phyloP scores from a whole-genome alignment of 2,113 vertebrate genomes.

The Aix galericulata region DNA sequence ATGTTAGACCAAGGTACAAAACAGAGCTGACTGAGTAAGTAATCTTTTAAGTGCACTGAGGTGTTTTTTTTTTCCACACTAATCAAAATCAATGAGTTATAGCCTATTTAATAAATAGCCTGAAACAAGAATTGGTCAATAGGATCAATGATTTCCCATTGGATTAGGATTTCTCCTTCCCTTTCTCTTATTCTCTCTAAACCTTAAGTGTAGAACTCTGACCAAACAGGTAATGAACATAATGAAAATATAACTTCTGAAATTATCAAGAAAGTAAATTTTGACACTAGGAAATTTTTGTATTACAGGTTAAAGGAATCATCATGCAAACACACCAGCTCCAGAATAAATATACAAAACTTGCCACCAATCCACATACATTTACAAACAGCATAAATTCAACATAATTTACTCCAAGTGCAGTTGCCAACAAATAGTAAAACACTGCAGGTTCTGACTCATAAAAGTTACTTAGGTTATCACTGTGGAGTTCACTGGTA shows the following conservation, averaged over 20 bases:
- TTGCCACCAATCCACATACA: not conserved
- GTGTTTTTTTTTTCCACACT: conserved; percentile 10
- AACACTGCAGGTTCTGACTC: not conserved
- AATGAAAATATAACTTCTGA: conserved; percentile 67
- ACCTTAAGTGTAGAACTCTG: conserved; percentile 53
- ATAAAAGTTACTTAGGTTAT: not conserved
- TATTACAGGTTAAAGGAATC: conserved; percentile 54
- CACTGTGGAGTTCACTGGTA: not conserved
- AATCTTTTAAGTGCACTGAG: conserved; percentile 62
- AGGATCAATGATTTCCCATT: conserved; percentile 61
- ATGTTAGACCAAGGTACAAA: not conserved
- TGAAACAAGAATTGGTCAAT: conserved; percentile 48
- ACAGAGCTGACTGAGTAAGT: conserved; percentile 42
- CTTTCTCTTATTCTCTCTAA: not conserved
- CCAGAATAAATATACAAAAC: conserved; percentile 12
- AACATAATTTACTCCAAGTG: not conserved
- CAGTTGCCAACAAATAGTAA: not conserved
- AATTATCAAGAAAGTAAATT: conserved; percentile 54
- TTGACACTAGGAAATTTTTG: conserved; percentile 16
- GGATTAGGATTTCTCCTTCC: not conserved
- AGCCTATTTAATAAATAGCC: conserved; percentile 64
- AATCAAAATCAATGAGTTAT: conserved; percentile 62
- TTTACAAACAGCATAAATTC: conserved; percentile 37
- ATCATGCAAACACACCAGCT: conserved; percentile 37
- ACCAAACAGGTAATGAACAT: conserved; percentile 22